These are phyloP conservation scores for Andinoacara biseriatus DNA, from an alignment of 2,113 vertebrate genomes.

Conservation along the genomic window DNA sequence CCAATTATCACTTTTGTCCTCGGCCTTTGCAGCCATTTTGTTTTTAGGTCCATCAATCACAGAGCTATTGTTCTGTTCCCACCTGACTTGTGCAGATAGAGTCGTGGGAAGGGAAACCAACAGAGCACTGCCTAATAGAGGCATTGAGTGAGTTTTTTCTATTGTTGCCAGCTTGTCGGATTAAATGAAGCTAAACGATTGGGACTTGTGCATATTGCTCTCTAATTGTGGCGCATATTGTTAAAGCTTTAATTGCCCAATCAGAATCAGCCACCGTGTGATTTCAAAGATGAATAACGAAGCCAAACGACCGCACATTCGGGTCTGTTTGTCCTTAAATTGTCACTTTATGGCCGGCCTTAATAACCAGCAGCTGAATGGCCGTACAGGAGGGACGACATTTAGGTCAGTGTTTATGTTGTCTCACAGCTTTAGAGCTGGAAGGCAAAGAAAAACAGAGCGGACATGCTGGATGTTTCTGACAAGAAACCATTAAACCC, in stretches of 20 bases:
- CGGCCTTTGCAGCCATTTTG: conserved; percentile 8
- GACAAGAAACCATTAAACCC: conserved; percentile 14
- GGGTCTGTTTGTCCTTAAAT: not conserved
- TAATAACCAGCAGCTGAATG: not conserved
- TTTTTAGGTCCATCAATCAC: conserved; percentile 48
- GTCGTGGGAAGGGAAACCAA: conserved; percentile 30
- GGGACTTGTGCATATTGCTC: conserved; percentile 45
- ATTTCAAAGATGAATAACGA: conserved; percentile 45
- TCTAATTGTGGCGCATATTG: conserved; percentile 48
- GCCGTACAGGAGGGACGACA: not conserved
- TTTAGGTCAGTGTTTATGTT: not conserved
- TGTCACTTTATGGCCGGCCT: not conserved
- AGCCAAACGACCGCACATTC: not conserved
- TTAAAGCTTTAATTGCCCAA: conserved; percentile 48
- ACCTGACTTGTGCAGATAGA: conserved; percentile 58
- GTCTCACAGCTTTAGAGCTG: not conserved
- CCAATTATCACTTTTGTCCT: conserved; percentile 34
- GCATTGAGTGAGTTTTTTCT: conserved; percentile 40
- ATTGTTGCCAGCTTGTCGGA: conserved; percentile 61
- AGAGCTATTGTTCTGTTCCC: conserved; percentile 48
- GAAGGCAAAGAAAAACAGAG: not conserved
- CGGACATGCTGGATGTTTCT: not conserved
- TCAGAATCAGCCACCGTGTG: conserved; percentile 35
- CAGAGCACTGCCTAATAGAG: conserved; percentile 44
- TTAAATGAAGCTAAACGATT: conserved; percentile 64